Conservation (phyloP, 1,140 invertebrate species). For the Oryctes rhinoceros region DNA sequence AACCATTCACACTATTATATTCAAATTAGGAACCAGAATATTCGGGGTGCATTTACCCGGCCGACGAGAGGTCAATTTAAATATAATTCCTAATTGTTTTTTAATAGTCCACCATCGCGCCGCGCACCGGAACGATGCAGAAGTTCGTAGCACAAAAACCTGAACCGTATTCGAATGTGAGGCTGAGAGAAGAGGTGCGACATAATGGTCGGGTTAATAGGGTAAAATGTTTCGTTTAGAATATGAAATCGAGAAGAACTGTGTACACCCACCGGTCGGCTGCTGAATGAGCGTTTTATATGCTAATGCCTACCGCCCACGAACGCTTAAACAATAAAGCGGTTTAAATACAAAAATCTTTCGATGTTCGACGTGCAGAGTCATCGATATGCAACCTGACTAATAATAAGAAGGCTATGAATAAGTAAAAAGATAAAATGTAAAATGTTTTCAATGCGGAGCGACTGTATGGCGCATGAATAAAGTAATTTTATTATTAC, state of each 20-base stretch:
- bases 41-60: not conserved
- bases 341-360: conserved; percentile 28
- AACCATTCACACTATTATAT: conserved; percentile 33
- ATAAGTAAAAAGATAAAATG: not conserved
- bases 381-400: conserved; percentile 32
- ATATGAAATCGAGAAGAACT: not conserved
- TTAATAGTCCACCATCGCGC: not conserved
- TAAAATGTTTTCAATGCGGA: too few species aligned
- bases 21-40: not conserved
- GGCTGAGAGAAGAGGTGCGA: not conserved
- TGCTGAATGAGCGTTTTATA: conserved; percentile 17
- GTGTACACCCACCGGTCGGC: not conserved
- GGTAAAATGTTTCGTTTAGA: not conserved
- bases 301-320: conserved; percentile 16
- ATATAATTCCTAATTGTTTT: conserved; percentile 36
- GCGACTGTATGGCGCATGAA: too few species aligned
- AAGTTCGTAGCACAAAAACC: conserved; percentile 2
- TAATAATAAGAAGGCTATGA: conserved; percentile 11
- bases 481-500: too few species aligned
- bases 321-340: conserved; percentile 14
- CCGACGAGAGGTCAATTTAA: conserved; percentile 13
- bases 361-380: not conserved
- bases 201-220: conserved; percentile 12
- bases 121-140: not conserved
- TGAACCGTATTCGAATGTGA: not conserved